A percentile compares a stretch with the other conserved stretches of the same genome.
Conservation (phyloP, 1,140 invertebrate genomes). For the Tetragonula clypearis region DNA sequence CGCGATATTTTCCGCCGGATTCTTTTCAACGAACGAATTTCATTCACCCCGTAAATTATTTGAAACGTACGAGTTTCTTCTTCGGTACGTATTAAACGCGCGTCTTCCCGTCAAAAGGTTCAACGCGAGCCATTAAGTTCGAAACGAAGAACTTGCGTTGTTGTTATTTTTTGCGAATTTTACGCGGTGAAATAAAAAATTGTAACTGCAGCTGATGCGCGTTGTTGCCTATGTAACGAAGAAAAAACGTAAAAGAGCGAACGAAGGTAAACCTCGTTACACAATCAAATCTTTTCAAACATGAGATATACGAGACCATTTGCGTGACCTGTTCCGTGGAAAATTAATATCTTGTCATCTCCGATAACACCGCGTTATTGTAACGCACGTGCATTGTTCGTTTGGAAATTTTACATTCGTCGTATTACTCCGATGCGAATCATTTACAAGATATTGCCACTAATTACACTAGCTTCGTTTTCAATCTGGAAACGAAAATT, state of each 20-base stretch:
- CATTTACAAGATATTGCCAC: not conserved
- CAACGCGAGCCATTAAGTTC: not conserved
- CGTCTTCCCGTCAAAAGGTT: not conserved
- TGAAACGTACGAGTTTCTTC: not conserved
- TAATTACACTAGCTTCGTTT: too few relatives aligned
- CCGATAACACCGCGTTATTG: not conserved
- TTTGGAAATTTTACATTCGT: not conserved
- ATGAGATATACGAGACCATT: not conserved
- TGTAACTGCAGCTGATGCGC: not conserved
- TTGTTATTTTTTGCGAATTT: not conserved
- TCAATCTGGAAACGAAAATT: too few relatives aligned
- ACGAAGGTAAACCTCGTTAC: not conserved
- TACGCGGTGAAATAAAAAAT: not conserved
- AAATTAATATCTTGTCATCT: slow-evolving; percentile 6
- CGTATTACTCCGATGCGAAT: not conserved
- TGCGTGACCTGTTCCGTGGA: not conserved
- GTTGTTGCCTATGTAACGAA: not conserved
- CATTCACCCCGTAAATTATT: not conserved
- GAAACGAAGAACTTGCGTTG: not conserved
- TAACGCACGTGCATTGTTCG: not conserved
- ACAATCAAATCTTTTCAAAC: slow-evolving; percentile 2
- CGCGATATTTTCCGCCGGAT: not conserved
- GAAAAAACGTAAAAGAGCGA: not conserved
- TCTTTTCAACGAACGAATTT: not conserved
- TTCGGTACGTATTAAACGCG: not conserved